Evolutionary conservation across 2,797 vertebrate species (phyloP).

Genomic region (Smutsia gigantea): DNA sequence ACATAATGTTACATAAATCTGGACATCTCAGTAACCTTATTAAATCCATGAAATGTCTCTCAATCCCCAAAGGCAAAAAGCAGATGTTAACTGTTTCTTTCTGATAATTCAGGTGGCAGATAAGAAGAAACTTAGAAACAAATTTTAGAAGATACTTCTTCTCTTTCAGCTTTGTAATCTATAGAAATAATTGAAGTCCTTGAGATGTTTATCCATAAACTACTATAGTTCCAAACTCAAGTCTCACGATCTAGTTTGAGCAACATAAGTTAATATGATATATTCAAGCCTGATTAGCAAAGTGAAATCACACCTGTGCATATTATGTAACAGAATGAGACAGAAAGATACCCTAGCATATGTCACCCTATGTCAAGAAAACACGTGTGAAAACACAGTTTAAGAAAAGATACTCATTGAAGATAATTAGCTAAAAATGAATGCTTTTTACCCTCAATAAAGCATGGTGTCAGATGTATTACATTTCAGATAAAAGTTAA

Average conservation of each 20-base stretch:
- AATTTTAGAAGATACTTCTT: neutral
- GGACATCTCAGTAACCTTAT: neutral
- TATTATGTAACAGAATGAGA: neutral
- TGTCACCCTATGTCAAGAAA: neutral
- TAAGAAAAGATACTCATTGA: neutral
- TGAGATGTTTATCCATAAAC: neutral
- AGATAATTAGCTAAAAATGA: neutral
- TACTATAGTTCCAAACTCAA: neutral
- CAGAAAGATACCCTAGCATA: neutral
- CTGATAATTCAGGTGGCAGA: constrained; percentile 8
- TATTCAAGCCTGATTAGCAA: neutral
- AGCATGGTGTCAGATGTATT: neutral
- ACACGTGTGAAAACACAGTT: neutral
- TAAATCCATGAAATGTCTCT: neutral
- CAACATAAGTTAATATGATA: neutral
- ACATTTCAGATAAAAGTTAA: neutral
- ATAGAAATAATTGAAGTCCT: neutral
- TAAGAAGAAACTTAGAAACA: constrained; percentile 14
- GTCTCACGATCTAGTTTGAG: neutral
- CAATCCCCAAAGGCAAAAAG: neutral
- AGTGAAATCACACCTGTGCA: neutral
- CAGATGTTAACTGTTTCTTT: neutral
- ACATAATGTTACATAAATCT: neutral
- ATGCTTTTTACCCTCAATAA: neutral
- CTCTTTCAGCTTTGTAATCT: neutral